Evolutionary conservation across 92 coral and sea anemone genomes (phyloP).

Genomic region (Porites divaricata): DNA sequence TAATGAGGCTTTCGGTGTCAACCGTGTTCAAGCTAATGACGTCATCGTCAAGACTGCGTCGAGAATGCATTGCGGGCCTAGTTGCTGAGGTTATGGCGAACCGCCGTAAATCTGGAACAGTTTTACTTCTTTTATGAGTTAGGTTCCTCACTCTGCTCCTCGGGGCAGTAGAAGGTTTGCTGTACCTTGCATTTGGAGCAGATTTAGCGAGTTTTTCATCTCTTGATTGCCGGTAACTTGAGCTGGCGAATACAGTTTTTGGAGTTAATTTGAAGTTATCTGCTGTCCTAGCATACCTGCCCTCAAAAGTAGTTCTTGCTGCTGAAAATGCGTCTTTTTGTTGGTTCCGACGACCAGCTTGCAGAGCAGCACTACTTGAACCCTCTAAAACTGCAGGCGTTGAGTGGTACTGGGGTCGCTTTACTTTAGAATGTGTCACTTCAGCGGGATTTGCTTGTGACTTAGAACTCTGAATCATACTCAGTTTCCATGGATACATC

Average conservation of each 20-base stretch:
- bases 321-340: conserved; percentile 6
- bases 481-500: conserved; percentile 88
- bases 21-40: conserved; percentile 74
- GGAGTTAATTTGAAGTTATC: conserved; percentile 40
- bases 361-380: neutral
- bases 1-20: conserved; percentile 86
- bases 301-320: neutral
- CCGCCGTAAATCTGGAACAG: conserved; percentile 82
- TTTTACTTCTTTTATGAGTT: conserved; percentile 73
- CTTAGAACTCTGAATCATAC: conserved; percentile 62
- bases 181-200: conserved; percentile 12
- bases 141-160: conserved; percentile 20
- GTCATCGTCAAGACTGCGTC: conserved; percentile 85
- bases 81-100: conserved; percentile 54
- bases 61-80: conserved; percentile 32
- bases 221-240: conserved; percentile 34
- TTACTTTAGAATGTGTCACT: neutral
- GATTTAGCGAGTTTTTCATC: conserved; percentile 30
- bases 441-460: neutral
- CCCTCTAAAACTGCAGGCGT: conserved; percentile 44
- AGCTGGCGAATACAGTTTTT: conserved; percentile 58
- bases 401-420: conserved; percentile 58
- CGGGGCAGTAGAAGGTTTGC: conserved; percentile 69
- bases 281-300: neutral
- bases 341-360: neutral